phyloP scores from a whole-genome alignment of 1,140 invertebrate species.

The Thalassaphorura encarpata region DNA sequence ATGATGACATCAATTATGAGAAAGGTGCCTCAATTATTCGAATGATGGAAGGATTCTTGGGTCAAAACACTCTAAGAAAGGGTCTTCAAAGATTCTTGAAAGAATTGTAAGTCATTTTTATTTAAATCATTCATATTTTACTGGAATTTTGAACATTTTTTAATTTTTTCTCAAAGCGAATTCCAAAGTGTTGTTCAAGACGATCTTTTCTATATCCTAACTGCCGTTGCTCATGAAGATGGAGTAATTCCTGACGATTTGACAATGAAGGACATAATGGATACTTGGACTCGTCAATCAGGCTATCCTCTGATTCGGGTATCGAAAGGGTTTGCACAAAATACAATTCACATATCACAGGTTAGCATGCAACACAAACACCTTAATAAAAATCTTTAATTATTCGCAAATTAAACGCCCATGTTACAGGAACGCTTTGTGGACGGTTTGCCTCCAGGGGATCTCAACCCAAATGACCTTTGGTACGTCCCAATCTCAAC shows the following conservation, averaged over 20 bases:
- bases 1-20: constrained; percentile 24
- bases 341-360: constrained; percentile 39
- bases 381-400: background rate
- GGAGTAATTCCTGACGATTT: constrained; percentile 49
- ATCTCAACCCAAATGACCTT: constrained; percentile 14
- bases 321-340: constrained; percentile 37
- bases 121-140: too few species aligned
- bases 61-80: constrained; percentile 39
- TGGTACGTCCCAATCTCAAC: constrained; percentile 25
- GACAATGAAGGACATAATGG: constrained; percentile 65
- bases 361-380: constrained; percentile 33
- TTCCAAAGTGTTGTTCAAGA: constrained; percentile 68
- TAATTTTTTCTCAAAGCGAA: too few species aligned
- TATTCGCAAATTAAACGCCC: too few species aligned
- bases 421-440: constrained; percentile 14
- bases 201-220: constrained; percentile 72
- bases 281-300: constrained; percentile 83
- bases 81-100: constrained; percentile 36
- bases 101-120: constrained; percentile 8
- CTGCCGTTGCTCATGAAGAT: constrained; percentile 53
- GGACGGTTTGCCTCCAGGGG: background rate
- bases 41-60: constrained; percentile 46
- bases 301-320: constrained; percentile 73
- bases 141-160: background rate
- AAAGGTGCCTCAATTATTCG: constrained; percentile 37